These are phyloP conservation scores for Lophotriccus pileatus DNA, from an alignment of 2,797 vertebrate genomes.

Conservation along the genomic window DNA sequence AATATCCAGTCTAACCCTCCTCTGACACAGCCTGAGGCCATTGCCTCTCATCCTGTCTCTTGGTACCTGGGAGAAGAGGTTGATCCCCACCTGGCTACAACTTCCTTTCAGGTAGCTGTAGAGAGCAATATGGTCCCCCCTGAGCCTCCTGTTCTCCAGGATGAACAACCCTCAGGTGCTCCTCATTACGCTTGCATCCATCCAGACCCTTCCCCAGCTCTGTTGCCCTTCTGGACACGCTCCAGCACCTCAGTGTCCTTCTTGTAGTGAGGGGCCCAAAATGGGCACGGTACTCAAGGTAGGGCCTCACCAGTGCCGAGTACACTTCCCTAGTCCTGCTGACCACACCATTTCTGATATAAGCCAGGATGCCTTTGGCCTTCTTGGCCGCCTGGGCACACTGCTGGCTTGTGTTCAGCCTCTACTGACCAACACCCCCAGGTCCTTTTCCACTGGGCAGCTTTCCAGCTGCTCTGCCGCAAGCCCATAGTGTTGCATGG, in stretches of 20 bases:
- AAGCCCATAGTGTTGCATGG: rapidly evolving
- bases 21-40: rapidly evolving
- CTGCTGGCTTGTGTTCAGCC: not conserved
- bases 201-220: not conserved
- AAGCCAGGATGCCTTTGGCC: not conserved
- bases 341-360: not conserved
- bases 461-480: not conserved
- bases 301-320: rapidly evolving
- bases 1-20: not conserved
- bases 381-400: not conserved
- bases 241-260: not conserved
- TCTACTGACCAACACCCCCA: not conserved
- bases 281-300: not conserved
- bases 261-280: not conserved
- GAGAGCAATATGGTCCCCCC: not conserved
- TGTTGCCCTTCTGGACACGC: rapidly evolving
- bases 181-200: too few relatives aligned
- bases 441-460: not conserved
- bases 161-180: not conserved
- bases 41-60: not conserved
- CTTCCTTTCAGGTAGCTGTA: not conserved
- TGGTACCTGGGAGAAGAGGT: not conserved
- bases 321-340: not conserved
- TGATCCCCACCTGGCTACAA: not conserved
- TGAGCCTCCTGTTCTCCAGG: not conserved